Evolutionary conservation across 2,888 invertebrate species (phyloP), one percentile per base, ranked within the genome.

Genomic region (Harpagoxenus sublaevis): DNA sequence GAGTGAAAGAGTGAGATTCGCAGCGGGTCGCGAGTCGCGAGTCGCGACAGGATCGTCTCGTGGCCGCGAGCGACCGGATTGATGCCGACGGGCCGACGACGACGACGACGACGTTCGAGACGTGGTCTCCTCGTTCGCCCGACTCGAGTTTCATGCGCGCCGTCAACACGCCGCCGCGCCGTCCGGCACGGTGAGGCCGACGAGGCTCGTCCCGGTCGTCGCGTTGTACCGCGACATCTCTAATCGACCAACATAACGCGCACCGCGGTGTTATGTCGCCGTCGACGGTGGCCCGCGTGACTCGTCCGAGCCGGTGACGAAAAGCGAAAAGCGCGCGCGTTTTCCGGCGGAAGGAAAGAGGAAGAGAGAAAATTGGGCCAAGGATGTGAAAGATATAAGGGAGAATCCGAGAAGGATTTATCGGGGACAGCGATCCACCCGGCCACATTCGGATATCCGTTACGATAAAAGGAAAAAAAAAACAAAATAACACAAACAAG

Each of bases 71-170:
- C 71, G 65, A n/a, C 45, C 48, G 73, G 66, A 74, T 86, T 86
- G 85, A 88, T 83, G 77, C 68, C 66, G 71, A 70, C 28, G 35
- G 39, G 35, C 48, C 63, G 70, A 66, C 31, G 53, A 42, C 42
- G 62, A 39, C 62, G 81, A 85, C 65, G 57, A 63, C 84, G 84
- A 42, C 42, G 42, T 8, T 5, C 45, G 84, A 88, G 87, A 84
- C 84, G 87, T 82, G 86, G 86, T 68, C 85, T 85, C 70, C 79
- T 84, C 84, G 85, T 62, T 5, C 85, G 57, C 71, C 87, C 84
- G 84, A 62, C 81, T 86, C 86, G 89, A 87, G 87, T 86, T 89
- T 89, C 88, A 82, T 79, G 89, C 88, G 12, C 85, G 79, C 83
- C 83, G 85, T 87, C 57, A 15, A 82, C 84, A 82, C 87, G 83